A percentile compares a stretch with the other conserved stretches of the same genome.
phyloP scores from a whole-genome alignment of 1,140 invertebrate species.

The Glossosoma conforme region DNA sequence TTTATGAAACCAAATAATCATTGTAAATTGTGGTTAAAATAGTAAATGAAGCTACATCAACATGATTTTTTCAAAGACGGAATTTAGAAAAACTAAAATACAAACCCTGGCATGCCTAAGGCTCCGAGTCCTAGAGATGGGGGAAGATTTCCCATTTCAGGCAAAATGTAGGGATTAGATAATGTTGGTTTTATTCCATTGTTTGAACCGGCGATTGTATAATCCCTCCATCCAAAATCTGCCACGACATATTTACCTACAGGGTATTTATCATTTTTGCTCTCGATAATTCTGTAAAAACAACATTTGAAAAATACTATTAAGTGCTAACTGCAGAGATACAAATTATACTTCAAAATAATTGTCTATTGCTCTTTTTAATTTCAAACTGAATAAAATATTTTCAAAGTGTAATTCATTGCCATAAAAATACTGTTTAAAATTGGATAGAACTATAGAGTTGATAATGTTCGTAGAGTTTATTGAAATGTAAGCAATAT shows the following conservation, averaged over 20 bases:
- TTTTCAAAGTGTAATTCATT: neutral
- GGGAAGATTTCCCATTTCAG: slow-evolving; percentile 52
- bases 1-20: no score
- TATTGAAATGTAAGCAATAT: no score
- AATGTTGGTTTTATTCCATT: slow-evolving; percentile 32
- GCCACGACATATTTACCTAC: slow-evolving; percentile 55
- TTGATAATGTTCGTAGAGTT: no score
- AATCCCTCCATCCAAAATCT: slow-evolving; percentile 58
- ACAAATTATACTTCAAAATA: neutral
- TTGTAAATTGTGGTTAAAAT: no score
- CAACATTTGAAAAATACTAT: slow-evolving; percentile 16
- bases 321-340: neutral
- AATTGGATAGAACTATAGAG: no score
- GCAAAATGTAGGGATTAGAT: slow-evolving; percentile 43
- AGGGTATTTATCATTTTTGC: slow-evolving; percentile 56
- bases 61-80: no score
- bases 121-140: slow-evolving; percentile 55
- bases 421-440: no score
- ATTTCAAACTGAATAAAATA: slow-evolving; percentile 9
- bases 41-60: no score
- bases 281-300: slow-evolving; percentile 54
- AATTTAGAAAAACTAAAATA: no score
- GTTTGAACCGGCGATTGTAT: slow-evolving; percentile 46
- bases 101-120: slow-evolving; percentile 63
- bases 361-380: no score